Base-by-base conservation (phyloP, 1,140 invertebrate species). In the Drosophila kohkoa region DNA sequence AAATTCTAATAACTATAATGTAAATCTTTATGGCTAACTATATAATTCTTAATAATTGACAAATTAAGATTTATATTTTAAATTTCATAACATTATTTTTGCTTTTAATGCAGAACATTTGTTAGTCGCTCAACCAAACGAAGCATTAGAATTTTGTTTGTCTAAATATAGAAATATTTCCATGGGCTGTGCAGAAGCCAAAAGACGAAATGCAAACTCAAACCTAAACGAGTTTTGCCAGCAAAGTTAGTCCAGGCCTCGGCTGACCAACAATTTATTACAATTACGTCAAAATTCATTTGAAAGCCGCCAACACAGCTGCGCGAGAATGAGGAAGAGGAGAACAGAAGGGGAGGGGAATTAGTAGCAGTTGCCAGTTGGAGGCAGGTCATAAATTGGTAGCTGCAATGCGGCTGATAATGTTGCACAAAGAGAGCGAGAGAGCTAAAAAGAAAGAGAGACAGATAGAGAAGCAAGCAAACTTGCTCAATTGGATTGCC, bases 211-310 rank as follows among this genome's bases (percentile, higher is more conserved):
- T 2, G 11, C 41, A 43, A 43, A 43, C 41, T 43, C 11, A 43
- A 38, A 38, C 25, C 35, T 45, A 48, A 58, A 51, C 63, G 66
- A 54, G 58, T 58, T 25, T 25, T 69, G 72, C 43, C 66, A 70
- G 51, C 52, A 58, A 75, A 75, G 41, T 65, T 70, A 11, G 58
- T 45, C 58, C 58, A 49, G 69, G 76, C 66, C 69, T 35, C 69
- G 78, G 73, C 79, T 85, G 85, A 89, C 85, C 81, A 70, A 79
- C 78, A 89, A 89, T 89, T 89, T 89, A 89, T 89, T 89, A 89
- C 85, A 89, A 89, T 85, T 82, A 89, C 85, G 85, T 89, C 85
- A 89, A 83, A 89, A 89, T 79, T 79, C 85, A 85, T 89, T 89
- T 83, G 75, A 77, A 81, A 79, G 75, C 73, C 69, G 72, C 55